phyloP scores from a whole-genome alignment of 2,888 invertebrate genomes.

The Agonum fuliginosum region DNA sequence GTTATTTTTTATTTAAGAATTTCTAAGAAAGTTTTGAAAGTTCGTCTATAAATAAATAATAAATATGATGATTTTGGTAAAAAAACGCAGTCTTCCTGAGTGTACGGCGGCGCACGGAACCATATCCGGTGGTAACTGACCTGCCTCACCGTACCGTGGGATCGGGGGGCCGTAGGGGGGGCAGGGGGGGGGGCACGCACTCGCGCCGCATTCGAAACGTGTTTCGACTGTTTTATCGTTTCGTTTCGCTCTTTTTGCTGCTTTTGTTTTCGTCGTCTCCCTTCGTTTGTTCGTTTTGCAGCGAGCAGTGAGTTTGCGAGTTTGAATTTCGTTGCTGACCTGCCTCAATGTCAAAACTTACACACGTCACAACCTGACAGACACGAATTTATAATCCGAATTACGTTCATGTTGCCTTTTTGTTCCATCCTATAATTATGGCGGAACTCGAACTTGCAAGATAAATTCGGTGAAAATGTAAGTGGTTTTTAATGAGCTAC shows the following conservation, averaged over 20 bases:
- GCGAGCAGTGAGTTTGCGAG: conserved; percentile 36
- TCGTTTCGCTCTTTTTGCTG: conserved; percentile 54
- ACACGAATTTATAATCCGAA: no score
- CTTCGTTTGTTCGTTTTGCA: conserved; percentile 29
- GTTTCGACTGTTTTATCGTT: conserved; percentile 56
- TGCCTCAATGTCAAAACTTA: conserved; percentile 12
- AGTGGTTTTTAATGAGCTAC: no score
- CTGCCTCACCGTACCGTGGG: conserved; percentile 34
- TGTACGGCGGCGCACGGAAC: conserved; percentile 26
- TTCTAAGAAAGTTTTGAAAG: neutral
- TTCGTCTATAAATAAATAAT: no score
- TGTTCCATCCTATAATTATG: no score
- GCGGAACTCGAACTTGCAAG: no score
- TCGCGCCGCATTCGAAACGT: conserved; percentile 51
- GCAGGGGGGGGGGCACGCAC: conserved; percentile 24
- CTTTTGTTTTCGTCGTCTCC: conserved; percentile 47
- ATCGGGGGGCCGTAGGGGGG: neutral
- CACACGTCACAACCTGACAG: neutral
- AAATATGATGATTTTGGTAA: conserved; percentile 34
- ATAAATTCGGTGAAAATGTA: no score
- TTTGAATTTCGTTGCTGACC: conserved; percentile 36
- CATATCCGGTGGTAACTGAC: conserved; percentile 59
- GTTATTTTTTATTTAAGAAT: neutral
- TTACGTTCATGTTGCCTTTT: no score
- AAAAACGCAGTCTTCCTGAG: conserved; percentile 17